A percentile compares a stretch with the other conserved stretches of the same genome.
These are phyloP conservation scores for Vulpes lagopus DNA, from an alignment of 2,113 vertebrate species.

Conservation along the genomic window DNA sequence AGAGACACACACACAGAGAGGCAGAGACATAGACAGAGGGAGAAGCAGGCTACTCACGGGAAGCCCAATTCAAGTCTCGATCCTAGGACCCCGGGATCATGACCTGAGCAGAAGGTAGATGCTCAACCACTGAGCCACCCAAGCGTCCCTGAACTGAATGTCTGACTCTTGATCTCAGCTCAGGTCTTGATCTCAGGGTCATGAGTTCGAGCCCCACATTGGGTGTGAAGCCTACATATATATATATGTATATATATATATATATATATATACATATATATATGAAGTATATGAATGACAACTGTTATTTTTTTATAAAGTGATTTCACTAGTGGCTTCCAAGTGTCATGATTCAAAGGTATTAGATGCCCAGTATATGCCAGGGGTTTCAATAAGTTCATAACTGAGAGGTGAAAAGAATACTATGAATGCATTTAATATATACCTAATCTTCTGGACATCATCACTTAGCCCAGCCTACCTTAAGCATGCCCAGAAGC, in stretches of 20 bases:
- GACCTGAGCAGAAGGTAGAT: no score
- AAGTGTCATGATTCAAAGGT: not conserved
- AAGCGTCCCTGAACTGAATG: not conserved
- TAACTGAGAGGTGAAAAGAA: not conserved
- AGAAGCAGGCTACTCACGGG: no score
- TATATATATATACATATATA: not conserved
- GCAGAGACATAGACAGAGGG: no score
- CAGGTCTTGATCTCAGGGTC: not conserved
- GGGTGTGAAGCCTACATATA: not conserved
- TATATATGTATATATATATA: no score
- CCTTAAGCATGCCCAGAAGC: not conserved
- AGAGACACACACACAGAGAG: no score
- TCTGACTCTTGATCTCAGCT: not conserved
- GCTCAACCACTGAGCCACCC: no score
- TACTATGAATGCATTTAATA: not conserved
- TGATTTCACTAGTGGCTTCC: not conserved
- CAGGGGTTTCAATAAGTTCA: not conserved
- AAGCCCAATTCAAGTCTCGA: no score
- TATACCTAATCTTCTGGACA: not conserved
- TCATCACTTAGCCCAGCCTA: not conserved
- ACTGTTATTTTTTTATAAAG: not conserved
- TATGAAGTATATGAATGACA: not conserved
- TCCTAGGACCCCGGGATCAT: no score
- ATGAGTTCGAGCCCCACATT: not conserved
- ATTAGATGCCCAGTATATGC: not conserved